Evolutionary conservation across 1,140 invertebrate species (phyloP).

Genomic region (Meloidogyne exigua): DNA sequence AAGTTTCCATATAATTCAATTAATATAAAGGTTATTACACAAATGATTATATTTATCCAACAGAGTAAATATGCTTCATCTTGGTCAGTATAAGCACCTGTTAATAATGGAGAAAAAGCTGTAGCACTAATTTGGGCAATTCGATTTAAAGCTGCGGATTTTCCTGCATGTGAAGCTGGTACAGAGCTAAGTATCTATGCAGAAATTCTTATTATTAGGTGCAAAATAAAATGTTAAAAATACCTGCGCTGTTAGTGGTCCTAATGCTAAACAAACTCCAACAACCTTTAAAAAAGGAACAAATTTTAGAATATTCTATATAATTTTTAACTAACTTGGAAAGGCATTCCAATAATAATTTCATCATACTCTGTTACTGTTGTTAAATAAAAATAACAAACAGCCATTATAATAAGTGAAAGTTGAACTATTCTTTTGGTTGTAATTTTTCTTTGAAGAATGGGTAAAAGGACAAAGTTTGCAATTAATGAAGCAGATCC

Average conservation of each 20-base stretch:
- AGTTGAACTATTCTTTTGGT: conserved; percentile 37
- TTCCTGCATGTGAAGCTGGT: conserved; percentile 39
- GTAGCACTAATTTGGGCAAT: conserved; percentile 44
- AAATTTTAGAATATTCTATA: neutral
- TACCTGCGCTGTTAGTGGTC: conserved; percentile 34
- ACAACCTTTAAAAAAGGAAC: conserved; percentile 27
- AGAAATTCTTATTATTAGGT: neutral
- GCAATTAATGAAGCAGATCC: conserved; percentile 37
- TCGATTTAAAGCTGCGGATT: conserved; percentile 49
- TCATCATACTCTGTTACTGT: conserved; percentile 33
- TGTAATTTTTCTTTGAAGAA: conserved; percentile 33
- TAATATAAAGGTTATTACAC: conserved; percentile 29
- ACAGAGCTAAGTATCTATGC: conserved; percentile 23
- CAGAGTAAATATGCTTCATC: conserved; percentile 40
- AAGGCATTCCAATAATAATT: conserved; percentile 46
- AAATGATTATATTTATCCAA: conserved; percentile 35
- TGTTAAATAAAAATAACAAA: conserved; percentile 42
- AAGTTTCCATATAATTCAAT: conserved; percentile 40
- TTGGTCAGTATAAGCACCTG: conserved; percentile 37
- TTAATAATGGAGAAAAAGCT: conserved; percentile 41
- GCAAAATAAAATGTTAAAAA: conserved; percentile 16
- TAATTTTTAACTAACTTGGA: conserved; percentile 33
- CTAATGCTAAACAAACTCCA: conserved; percentile 31
- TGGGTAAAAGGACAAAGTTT: conserved; percentile 45
- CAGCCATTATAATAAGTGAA: conserved; percentile 29